Base-by-base conservation (phyloP, 2,888 invertebrate genomes). In the Tridacna gigas region DNA sequence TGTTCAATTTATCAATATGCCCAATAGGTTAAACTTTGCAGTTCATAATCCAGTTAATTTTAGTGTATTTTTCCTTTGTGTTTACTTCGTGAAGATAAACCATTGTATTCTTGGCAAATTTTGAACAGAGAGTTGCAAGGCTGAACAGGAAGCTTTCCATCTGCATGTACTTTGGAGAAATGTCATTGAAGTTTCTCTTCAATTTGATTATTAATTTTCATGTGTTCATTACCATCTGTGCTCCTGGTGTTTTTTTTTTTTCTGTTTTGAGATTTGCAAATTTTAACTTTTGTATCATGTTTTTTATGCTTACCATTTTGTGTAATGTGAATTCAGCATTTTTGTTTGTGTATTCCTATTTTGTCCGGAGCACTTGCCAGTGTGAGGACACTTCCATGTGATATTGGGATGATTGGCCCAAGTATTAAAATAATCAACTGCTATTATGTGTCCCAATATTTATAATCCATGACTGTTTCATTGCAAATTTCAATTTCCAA, bases 191-290 rank as follows among this genome's bases (percentile, higher is more conserved):
- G 45, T 69, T 45, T 47, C 15, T 45, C 47, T 47, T 69, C 13
- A 26, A 26, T 51, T 48, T 63, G 22, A 47, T 51, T 26, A 71
- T 71, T 48, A 71, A 9, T 51, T 82, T 85, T 77, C 85, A 85
- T 85, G 85, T 85, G 85, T 85, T 85, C 85, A 85, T 75, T 76
- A 75, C 77, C 67, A 84, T 78, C 82, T 82, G 85, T 77, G 82
- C 80, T 84, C 84, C 81, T 85, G 51, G 85, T 85, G 82, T 80
- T 37, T 37, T 37, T 37, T 37, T 37, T 37, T 37, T 37, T 37
- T 7, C 37, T 84, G 66, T 75, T 77, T 85, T 80, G 82, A 82
- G 82, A 82, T 85, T 85, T 82, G 85, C 79, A 77, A 74, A 80
- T 82, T 84, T 85, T 80, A 85, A 82, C 80, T 80, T 82, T 82